Conservation (phyloP, 2,797 vertebrate species). For the Varecia variegata region DNA sequence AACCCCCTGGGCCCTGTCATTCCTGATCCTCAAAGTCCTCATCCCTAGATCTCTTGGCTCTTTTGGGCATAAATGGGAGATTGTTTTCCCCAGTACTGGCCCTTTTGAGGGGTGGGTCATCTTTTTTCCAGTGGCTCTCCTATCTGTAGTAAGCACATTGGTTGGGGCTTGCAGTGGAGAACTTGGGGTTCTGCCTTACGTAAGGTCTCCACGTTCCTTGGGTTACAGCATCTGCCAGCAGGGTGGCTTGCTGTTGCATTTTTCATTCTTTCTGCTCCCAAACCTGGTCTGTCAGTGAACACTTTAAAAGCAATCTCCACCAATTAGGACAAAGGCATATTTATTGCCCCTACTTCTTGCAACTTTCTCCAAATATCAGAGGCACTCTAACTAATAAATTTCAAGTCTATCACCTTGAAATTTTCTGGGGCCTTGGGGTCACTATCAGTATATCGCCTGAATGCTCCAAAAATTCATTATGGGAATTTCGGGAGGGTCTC, state of each 20-base stretch:
- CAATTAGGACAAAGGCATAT: not conserved
- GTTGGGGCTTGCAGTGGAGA: not conserved
- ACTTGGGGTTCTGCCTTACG: not conserved
- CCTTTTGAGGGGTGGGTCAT: not conserved
- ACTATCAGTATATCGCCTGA: not conserved
- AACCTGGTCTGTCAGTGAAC: not conserved
- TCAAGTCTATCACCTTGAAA: not conserved
- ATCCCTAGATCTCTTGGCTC: not conserved
- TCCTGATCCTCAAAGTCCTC: not conserved
- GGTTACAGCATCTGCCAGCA: not conserved
- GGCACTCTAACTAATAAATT: not conserved
- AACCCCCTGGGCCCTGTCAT: rapidly evolving
- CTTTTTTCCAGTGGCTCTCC: not conserved
- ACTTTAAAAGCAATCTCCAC: not conserved
- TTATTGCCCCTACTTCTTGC: not conserved
- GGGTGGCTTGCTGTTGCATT: not conserved
- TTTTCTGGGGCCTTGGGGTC: not conserved
- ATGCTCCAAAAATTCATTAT: not conserved
- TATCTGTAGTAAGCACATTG: not conserved
- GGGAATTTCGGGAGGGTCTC: not conserved
- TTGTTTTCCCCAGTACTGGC: not conserved
- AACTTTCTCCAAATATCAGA: not conserved
- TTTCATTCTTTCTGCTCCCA: not conserved
- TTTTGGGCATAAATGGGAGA: not conserved
- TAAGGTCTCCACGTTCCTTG: not conserved